These are phyloP conservation scores for Crotalus helleri DNA, from an alignment of 2,113 vertebrate genomes.

Conservation along the genomic window DNA sequence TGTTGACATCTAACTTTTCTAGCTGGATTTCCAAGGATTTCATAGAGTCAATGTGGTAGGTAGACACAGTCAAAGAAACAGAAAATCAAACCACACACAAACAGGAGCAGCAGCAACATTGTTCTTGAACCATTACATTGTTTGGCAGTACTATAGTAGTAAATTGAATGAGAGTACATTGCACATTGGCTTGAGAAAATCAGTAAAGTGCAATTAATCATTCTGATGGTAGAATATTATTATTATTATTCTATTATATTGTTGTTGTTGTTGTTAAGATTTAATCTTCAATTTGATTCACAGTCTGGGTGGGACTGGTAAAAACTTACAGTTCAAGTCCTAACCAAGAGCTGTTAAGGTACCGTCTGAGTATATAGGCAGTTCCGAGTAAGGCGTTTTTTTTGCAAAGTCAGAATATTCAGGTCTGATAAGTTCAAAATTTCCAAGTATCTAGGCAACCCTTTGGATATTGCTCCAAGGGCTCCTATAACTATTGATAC, in stretches of 20 bases:
- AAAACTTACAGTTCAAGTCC: background rate
- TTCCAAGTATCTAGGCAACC: background rate
- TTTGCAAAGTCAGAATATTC: background rate
- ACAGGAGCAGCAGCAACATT: background rate
- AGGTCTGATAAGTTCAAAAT: background rate
- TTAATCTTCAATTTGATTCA: background rate
- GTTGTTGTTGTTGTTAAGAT: background rate
- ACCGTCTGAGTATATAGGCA: background rate
- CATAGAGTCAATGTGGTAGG: background rate
- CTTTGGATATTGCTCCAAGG: background rate
- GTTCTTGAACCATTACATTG: background rate
- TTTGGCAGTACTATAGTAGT: background rate
- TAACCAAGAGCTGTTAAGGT: background rate
- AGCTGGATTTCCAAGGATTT: background rate
- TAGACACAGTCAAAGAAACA: background rate
- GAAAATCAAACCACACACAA: background rate
- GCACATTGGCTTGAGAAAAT: background rate
- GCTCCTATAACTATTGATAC: background rate
- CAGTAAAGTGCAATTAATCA: background rate
- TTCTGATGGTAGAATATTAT: background rate
- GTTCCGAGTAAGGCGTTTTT: background rate
- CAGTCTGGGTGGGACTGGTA: background rate
- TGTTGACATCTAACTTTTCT: background rate
- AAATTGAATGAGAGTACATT: background rate
- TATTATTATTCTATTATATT: background rate